Evolutionary conservation across 2,888 invertebrate species (phyloP).

Genomic region (Acanthosepion esculentum): DNA sequence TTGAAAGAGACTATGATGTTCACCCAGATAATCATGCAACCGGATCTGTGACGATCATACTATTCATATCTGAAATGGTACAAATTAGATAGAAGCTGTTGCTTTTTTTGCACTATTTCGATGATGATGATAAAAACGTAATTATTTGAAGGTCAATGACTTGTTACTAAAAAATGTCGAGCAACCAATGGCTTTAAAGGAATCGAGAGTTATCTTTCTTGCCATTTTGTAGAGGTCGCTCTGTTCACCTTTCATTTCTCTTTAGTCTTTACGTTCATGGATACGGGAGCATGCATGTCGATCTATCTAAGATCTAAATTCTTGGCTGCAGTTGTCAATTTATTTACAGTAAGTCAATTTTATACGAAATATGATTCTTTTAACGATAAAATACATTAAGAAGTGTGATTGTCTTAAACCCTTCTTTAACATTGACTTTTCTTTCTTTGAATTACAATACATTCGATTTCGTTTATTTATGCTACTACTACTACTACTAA

Average conservation of each 20-base stretch:
- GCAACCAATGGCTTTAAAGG: neutral
- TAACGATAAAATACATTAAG: neutral
- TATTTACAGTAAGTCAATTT: neutral
- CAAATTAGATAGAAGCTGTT: no score
- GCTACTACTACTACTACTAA: neutral
- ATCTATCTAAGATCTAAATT: neutral
- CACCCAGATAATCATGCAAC: no score
- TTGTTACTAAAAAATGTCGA: neutral
- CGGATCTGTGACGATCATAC: no score
- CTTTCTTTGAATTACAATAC: neutral
- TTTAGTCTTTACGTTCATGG: neutral
- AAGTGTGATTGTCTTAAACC: neutral
- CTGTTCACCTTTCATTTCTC: neutral
- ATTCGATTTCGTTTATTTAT: neutral
- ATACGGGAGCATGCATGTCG: conserved; percentile 22
- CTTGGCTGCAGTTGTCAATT: neutral
- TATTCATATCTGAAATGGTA: no score
- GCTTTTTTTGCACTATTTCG: no score
- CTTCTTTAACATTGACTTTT: neutral
- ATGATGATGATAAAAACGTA: neutral
- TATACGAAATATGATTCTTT: neutral
- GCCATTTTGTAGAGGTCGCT: neutral
- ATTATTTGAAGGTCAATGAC: neutral
- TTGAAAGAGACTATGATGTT: no score
- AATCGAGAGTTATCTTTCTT: neutral